Conservation (phyloP, 1,140 invertebrate genomes). For the Manduca sexta region DNA sequence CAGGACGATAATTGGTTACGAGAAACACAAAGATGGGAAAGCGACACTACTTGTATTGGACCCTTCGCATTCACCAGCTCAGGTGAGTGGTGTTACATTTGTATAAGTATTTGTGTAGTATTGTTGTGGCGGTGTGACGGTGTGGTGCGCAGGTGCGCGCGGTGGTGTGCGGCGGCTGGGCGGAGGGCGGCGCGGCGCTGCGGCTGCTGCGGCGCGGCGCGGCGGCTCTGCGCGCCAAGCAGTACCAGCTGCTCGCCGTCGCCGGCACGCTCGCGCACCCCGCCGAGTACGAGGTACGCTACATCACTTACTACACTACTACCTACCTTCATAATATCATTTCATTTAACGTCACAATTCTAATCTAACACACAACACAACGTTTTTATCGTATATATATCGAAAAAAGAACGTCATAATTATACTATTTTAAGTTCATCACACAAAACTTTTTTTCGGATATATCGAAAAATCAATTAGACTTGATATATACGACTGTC, state of each 20-base stretch:
- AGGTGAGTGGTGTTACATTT: slow-evolving; percentile 79
- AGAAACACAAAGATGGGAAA: slow-evolving; percentile 81
- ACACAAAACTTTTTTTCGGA: too few species aligned
- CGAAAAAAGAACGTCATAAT: too few species aligned
- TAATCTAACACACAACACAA: too few species aligned
- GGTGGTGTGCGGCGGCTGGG: slow-evolving; percentile 77
- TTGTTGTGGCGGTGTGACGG: neutral
- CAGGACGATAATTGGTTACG: slow-evolving; percentile 90
- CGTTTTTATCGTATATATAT: too few species aligned
- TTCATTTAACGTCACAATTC: too few species aligned
- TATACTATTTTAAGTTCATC: too few species aligned
- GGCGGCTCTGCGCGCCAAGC: slow-evolving; percentile 83
- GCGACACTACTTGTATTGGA: slow-evolving; percentile 87
- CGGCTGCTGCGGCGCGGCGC: slow-evolving; percentile 83
- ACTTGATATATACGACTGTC: too few species aligned
- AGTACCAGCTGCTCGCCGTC: slow-evolving; percentile 91
- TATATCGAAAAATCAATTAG: too few species aligned
- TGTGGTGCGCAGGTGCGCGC: slow-evolving; percentile 37
- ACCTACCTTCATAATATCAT: too few species aligned
- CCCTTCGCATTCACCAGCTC: slow-evolving; percentile 86
- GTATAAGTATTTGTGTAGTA: neutral
- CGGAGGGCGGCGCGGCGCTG: slow-evolving; percentile 73
- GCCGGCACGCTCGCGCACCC: slow-evolving; percentile 79
- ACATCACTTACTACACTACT: neutral
- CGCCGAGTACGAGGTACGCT: slow-evolving; percentile 83